A percentile compares a stretch with the other conserved stretches of the same genome.
Evolutionary conservation across 1,140 invertebrate genomes (phyloP).

Genomic region (Periplaneta americana): DNA sequence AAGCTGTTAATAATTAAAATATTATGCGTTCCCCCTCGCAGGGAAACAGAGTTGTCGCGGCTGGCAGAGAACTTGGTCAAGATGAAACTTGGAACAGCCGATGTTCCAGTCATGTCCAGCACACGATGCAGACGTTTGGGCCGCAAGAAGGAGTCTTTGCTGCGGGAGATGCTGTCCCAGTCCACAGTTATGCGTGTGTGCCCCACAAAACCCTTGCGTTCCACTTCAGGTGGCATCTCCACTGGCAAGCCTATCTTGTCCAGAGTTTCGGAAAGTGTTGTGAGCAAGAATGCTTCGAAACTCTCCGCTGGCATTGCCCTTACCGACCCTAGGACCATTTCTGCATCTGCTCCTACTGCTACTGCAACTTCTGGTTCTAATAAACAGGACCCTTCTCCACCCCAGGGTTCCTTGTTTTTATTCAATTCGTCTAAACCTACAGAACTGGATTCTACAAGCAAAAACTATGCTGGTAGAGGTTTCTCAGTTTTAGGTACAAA

Average conservation of each 20-base stretch:
- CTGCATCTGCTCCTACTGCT: background rate
- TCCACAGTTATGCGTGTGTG: background rate
- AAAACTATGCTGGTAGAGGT: background rate
- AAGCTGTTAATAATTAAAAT: background rate
- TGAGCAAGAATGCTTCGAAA: background rate
- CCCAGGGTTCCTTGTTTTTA: background rate
- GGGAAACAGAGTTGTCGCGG: conserved; percentile 21
- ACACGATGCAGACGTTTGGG: background rate
- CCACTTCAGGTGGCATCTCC: background rate
- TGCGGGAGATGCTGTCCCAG: background rate
- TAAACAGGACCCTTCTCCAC: background rate
- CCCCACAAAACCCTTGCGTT: background rate
- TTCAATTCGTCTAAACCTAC: background rate
- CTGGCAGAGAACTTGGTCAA: conserved; percentile 24
- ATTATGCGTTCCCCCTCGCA: conserved; percentile 16
- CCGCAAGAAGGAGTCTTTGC: background rate
- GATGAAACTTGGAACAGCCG: conserved; percentile 3
- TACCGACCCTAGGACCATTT: background rate
- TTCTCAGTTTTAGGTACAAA: background rate
- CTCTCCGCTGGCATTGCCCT: background rate
- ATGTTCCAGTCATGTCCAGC: background rate
- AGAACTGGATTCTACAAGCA: background rate
- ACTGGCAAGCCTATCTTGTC: background rate
- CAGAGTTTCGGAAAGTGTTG: background rate
- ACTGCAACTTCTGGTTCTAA: too few species aligned